Base-by-base conservation (phyloP, 2,888 invertebrate species). In the Maniola hyperantus region DNA sequence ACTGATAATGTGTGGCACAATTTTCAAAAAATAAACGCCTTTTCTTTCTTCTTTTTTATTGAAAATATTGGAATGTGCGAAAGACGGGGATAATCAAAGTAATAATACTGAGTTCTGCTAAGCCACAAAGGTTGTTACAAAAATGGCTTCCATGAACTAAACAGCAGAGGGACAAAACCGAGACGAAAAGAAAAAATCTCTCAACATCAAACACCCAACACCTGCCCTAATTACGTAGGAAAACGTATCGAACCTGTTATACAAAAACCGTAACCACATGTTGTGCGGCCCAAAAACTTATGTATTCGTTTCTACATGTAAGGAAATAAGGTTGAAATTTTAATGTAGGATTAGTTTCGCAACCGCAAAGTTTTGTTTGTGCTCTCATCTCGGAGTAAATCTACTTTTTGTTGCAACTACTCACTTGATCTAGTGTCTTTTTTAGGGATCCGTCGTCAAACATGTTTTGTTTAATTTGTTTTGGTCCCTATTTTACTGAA, bases 221-320 rank as follows among this genome's bases (percentile, higher is more conserved):
- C 74, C 74, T 73, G 74, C 73, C 69, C 74, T 70, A 73, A 73
- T 74, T 74, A 72, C 69, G 67, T 68, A 66, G 69, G 69, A 66
- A 69, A 65, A 69, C 65, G 64, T 68, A 69, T 67, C 70, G 53
- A 69, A 69, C 69, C 69, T 69, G 69, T 69, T 69, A 67, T 67
- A 69, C 67, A 69, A 70, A 70, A 69, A 72, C 68, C 65, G 65
- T 62, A 46, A 54, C 64, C 60, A 68, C n/a, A 51, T n/a, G 26
- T 46, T 51, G 2, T 48, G 10, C 42, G 33, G 1, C 4, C 33
- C 0, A 8, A 6, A 58, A 58, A 46, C 2, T 44, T 10, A 42
- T 39, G n/a, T 13, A 15, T 26, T 26, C 26, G 5, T n/a, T 51
- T 33, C 57, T 68, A 66, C 15, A 0, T 0, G 0, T 26, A 39